Percentiles rank a stretch among this genome's conserved stretches.
Evolutionary conservation across 2,888 invertebrate species (phyloP).

Genomic region (Bellardia pandia): DNA sequence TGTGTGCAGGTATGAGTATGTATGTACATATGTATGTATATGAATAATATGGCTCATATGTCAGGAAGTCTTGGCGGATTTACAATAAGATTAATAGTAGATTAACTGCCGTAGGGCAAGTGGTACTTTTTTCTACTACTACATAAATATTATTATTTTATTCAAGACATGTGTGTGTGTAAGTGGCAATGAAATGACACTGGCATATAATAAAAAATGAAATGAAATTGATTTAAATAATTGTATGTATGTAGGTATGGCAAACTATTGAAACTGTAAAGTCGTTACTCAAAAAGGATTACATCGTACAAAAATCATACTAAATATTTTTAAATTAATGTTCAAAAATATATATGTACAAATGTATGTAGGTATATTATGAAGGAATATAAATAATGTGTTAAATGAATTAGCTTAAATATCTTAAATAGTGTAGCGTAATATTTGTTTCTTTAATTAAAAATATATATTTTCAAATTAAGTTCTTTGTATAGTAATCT

Average conservation of each 20-base stretch:
- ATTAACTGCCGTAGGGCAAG: constrained; percentile 72
- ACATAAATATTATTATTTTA: constrained; percentile 29
- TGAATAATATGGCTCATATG: constrained; percentile 72
- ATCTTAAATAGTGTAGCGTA: neutral
- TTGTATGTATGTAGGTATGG: constrained; percentile 4
- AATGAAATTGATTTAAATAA: constrained; percentile 62
- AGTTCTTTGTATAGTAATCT: constrained; percentile 12
- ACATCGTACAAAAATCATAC: neutral
- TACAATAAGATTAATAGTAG: constrained; percentile 73
- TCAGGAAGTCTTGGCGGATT: constrained; percentile 74
- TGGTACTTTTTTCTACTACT: constrained; percentile 49
- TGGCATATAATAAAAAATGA: constrained; percentile 47
- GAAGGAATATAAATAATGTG: neutral
- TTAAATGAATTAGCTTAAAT: neutral
- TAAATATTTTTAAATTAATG: neutral
- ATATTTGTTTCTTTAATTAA: constrained; percentile 6
- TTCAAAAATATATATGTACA: neutral
- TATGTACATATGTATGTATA: constrained; percentile 43
- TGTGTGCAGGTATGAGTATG: constrained; percentile 19
- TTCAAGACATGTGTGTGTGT: constrained; percentile 19
- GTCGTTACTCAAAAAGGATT: constrained; percentile 6
- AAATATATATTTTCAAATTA: constrained; percentile 31
- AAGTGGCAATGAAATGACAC: constrained; percentile 67
- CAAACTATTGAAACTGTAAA: constrained; percentile 30
- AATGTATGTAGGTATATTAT: too few species aligned